Percentiles rank a stretch among this genome's conserved stretches.
Evolutionary conservation across 2,113 vertebrate species (phyloP).

Genomic region (Charadrius vociferus): DNA sequence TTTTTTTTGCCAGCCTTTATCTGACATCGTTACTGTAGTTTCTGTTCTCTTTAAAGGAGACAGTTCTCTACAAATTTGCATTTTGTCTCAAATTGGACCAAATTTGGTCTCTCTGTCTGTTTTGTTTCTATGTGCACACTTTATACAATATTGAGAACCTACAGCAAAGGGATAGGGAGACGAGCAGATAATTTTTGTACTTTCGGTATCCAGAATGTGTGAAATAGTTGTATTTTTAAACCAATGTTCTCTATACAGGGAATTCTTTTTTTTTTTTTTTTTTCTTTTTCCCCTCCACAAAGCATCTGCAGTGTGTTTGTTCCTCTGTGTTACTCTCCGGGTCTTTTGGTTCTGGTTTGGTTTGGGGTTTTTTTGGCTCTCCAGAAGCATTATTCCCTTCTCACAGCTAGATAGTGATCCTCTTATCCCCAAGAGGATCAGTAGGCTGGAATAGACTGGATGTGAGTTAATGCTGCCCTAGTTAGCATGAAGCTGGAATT

Average conservation of each 20-base stretch:
- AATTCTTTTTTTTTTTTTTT: neutral
- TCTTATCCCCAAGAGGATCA: neutral
- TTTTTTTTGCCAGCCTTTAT: neutral
- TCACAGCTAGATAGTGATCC: neutral
- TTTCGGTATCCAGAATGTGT: neutral
- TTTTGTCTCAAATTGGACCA: too few relatives aligned
- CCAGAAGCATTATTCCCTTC: neutral
- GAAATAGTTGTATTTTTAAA: neutral
- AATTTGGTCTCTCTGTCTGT: neutral
- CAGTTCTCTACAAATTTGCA: neutral
- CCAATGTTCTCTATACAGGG: neutral
- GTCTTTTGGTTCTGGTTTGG: neutral
- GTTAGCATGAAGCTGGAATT: conserved; percentile 20
- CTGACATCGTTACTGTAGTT: neutral
- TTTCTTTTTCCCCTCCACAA: too few relatives aligned
- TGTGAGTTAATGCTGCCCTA: neutral
- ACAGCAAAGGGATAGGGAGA: neutral
- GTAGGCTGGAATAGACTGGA: neutral
- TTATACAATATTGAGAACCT: neutral
- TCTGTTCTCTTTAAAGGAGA: neutral
- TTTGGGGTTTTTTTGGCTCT: neutral
- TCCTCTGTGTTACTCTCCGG: neutral
- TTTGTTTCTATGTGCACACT: neutral
- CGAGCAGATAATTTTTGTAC: neutral
- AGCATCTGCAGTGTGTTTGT: rapidly evolving